Conservation (phyloP, 2,797 vertebrate genomes). For the Pagetopsis macropterus region DNA sequence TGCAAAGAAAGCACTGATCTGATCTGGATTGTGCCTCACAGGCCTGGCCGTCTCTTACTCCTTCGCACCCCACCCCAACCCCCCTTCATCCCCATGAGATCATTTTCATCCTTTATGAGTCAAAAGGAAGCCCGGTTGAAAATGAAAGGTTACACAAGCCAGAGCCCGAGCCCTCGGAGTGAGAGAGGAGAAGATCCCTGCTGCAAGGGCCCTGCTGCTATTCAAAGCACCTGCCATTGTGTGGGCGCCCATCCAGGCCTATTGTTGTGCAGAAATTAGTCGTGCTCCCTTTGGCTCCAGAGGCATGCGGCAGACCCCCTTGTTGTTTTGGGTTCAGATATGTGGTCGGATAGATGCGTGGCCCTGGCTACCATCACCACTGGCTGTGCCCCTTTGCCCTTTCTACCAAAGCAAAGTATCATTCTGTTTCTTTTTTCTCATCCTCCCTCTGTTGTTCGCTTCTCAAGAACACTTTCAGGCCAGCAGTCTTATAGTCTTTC, state of each 20-base stretch:
- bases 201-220: slow-evolving; percentile 81
- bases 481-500: slow-evolving; percentile 71
- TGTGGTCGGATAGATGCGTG: slow-evolving; percentile 68
- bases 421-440: slow-evolving; percentile 20
- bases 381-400: slow-evolving; percentile 78
- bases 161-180: slow-evolving; percentile 72
- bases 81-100: slow-evolving; percentile 78
- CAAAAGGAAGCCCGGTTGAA: slow-evolving; percentile 82
- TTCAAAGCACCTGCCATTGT: slow-evolving; percentile 87
- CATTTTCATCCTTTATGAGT: slow-evolving; percentile 86
- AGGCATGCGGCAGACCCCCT: slow-evolving; percentile 85
- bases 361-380: slow-evolving; percentile 75
- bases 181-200: slow-evolving; percentile 80
- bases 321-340: slow-evolving; percentile 76
- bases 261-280: slow-evolving; percentile 85
- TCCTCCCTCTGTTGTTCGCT: slow-evolving; percentile 53
- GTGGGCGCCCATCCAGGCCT: slow-evolving; percentile 81
- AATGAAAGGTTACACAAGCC: slow-evolving; percentile 85
- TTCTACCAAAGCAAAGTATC: slow-evolving; percentile 61
- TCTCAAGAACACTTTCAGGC: slow-evolving; percentile 54
- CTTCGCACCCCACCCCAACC: slow-evolving; percentile 45
- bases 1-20: slow-evolving; percentile 40
- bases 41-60: slow-evolving; percentile 71
- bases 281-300: slow-evolving; percentile 80
- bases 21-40: slow-evolving; percentile 73